Conservation (phyloP, 2,113 vertebrate genomes). For the Emydocephalus ijimae region DNA sequence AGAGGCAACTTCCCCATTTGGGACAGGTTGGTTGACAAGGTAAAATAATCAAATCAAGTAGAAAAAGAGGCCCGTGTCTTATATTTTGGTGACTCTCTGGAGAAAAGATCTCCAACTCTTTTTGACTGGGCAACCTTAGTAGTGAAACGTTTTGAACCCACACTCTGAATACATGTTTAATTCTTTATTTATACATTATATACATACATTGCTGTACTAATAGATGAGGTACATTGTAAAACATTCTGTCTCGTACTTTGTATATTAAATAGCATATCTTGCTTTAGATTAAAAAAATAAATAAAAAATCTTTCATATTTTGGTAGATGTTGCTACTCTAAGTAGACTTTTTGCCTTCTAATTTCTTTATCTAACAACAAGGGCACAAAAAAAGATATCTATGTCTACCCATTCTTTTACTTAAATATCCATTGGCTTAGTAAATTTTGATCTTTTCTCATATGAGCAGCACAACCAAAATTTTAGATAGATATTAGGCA, state of each 20-base stretch:
- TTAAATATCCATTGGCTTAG: neutral
- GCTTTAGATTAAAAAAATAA: neutral
- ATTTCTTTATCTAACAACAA: neutral
- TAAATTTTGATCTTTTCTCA: neutral
- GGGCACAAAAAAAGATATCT: neutral
- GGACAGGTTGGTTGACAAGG: neutral
- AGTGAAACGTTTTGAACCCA: neutral
- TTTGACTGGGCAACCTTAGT: neutral
- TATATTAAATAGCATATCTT: neutral
- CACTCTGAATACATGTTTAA: neutral
- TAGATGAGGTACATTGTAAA: neutral
- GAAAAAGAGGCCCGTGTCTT: neutral
- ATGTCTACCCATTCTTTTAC: neutral
- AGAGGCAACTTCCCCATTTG: neutral
- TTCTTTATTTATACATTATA: neutral
- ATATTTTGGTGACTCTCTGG: neutral
- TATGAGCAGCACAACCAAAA: neutral
- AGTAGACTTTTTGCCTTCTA: neutral
- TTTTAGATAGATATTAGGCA: neutral
- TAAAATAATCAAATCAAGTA: neutral
- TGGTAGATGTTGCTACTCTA: neutral
- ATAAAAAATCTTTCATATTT: neutral
- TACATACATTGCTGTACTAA: neutral
- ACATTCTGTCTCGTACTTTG: neutral
- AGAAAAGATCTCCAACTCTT: neutral